A percentile compares a stretch with the other conserved stretches of the same genome.
phyloP scores from a whole-genome alignment of 2,113 vertebrate species.

The Panthera leo region DNA sequence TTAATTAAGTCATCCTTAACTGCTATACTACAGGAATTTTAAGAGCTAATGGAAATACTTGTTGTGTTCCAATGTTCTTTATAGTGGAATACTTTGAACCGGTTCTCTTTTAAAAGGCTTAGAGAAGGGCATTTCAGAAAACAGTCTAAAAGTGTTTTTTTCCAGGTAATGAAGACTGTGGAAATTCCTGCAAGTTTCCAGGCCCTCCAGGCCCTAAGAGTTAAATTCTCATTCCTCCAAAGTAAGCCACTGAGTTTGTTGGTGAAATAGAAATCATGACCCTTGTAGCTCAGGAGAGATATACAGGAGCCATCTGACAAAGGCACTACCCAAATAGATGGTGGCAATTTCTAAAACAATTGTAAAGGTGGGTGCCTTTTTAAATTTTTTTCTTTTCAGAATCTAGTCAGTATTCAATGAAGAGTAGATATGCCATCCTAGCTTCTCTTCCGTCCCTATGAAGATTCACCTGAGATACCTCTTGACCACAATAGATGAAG shows the following conservation, averaged over 20 bases:
- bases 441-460: slow-evolving; percentile 58
- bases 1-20: slow-evolving; percentile 66
- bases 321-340: background rate
- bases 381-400: background rate
- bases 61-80: slow-evolving; percentile 41
- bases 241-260: background rate
- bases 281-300: background rate
- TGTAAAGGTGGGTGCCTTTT: background rate
- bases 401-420: background rate
- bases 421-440: background rate
- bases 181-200: slow-evolving; percentile 45
- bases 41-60: slow-evolving; percentile 60
- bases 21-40: slow-evolving; percentile 51
- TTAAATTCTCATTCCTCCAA: slow-evolving; percentile 24
- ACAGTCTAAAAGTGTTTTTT: slow-evolving; percentile 28
- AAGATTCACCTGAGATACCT: slow-evolving; percentile 30
- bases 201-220: background rate
- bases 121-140: slow-evolving; percentile 54
- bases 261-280: slow-evolving; percentile 6
- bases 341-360: background rate
- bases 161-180: background rate
- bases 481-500: slow-evolving; percentile 54
- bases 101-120: slow-evolving; percentile 42
- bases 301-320: background rate
- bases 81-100: slow-evolving; percentile 34